phyloP scores from a whole-genome alignment of 2,113 vertebrate species.

The Typhlomys cinereus region DNA sequence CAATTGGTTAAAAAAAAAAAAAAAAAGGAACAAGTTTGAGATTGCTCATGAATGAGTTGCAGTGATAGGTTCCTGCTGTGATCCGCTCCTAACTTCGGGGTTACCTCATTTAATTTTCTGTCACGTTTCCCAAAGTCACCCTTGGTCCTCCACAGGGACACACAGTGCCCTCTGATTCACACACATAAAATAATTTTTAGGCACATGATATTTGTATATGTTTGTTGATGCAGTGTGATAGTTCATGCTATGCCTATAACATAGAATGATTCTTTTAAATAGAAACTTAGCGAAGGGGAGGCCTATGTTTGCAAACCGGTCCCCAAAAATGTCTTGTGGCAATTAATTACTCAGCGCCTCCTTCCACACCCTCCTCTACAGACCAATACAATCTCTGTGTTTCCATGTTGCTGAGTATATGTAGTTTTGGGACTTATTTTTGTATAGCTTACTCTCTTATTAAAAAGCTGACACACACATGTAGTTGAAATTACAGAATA shows the following conservation, averaged over 20 bases:
- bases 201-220: not conserved
- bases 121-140: no score
- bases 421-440: not conserved
- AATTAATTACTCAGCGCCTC: conserved; percentile 21
- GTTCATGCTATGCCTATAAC: not conserved
- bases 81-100: no score
- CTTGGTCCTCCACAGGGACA: no score
- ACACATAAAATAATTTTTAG: no score
- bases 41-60: no score
- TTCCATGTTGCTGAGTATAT: not conserved
- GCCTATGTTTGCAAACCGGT: not conserved
- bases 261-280: not conserved
- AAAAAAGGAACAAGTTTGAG: no score
- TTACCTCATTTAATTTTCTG: no score
- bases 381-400: not conserved
- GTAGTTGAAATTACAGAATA: not conserved
- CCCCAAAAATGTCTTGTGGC: not conserved
- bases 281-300: not conserved
- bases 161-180: no score
- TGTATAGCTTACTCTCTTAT: not conserved
- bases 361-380: not conserved
- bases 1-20: no score
- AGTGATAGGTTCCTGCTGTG: no score
- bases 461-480: not conserved
- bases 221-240: not conserved